Evolutionary conservation across 2,113 vertebrate genomes (phyloP), one percentile per base, ranked within the genome.

Genomic region (Parotia lawesii): DNA sequence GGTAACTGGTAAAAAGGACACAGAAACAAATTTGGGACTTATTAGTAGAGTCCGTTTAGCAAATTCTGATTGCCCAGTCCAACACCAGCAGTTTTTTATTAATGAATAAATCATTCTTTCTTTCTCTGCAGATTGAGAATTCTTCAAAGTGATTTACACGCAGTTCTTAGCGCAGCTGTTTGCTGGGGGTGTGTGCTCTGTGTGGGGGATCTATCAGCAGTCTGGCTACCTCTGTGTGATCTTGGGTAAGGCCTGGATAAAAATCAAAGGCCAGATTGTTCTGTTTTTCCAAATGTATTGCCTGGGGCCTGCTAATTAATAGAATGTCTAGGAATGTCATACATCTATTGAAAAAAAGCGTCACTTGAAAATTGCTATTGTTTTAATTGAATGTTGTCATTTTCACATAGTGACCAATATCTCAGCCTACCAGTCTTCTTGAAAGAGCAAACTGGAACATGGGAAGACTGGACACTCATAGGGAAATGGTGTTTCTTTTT

Each of bases 181-280:
- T 93, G 67, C 92, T 92, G 85, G 92, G 96, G 83, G 72, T 92
- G 88, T 84, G 88, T 86, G 51, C 83, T 86, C 90, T 80, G 85
- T 77, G 95, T 95, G 92, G 67, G 96, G 95, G 95, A 96, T 94
- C 94, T 96, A 94, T 93, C 95, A 77, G 79, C 95, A 95, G 95
- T 89, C 83, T 86, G 94, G 76, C 85, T 96, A 96, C 96, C 96
- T 96, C 96, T 83, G 42, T 83, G 88, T 96, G 90, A 95, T 96
- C 94, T 95, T 92, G 96, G 85, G 95, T 94, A 95, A 96, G 83
- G 95, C 75, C 96, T 94, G 96, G 88, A 95, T 73, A 94, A 94
- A 95, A 93, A 96, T 96, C 94, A 96, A 96, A 95, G 87, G 51
- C 85, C 94, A 83, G 94, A 96, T 95, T 96, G 94, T 96, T 96